Conservation (phyloP, 1,140 invertebrate species). For the Cryptotermes secundus region DNA sequence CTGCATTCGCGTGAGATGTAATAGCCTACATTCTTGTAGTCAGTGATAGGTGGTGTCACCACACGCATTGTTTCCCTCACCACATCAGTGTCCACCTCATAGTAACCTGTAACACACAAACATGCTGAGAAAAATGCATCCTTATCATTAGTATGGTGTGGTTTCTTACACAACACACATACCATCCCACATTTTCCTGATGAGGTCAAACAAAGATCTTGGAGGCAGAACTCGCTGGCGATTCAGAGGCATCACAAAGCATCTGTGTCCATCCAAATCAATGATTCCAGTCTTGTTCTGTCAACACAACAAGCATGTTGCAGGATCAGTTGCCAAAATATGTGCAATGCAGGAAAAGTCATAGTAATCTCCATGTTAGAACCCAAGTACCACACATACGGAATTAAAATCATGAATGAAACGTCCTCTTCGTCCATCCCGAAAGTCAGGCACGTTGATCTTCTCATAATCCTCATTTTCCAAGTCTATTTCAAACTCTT, state of each 20-base stretch:
- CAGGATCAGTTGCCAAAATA: too few relatives aligned
- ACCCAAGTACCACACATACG: constrained; percentile 48
- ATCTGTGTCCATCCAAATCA: constrained; percentile 71
- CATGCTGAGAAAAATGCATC: background rate
- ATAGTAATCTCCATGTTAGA: too few relatives aligned
- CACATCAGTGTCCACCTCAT: constrained; percentile 76
- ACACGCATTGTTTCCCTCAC: constrained; percentile 77
- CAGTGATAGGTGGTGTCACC: constrained; percentile 67
- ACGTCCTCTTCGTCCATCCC: constrained; percentile 70
- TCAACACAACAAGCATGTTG: constrained; percentile 35
- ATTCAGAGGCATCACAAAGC: constrained; percentile 88
- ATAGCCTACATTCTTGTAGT: constrained; percentile 63
- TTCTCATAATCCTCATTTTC: constrained; percentile 66
- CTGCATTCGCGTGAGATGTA: constrained; percentile 72
- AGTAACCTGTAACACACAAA: constrained; percentile 59
- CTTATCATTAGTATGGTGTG: too few relatives aligned
- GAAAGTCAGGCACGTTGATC: constrained; percentile 78
- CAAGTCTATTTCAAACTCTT: constrained; percentile 74
- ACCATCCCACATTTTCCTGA: constrained; percentile 74
- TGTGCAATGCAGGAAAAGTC: too few relatives aligned
- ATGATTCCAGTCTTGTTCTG: constrained; percentile 83
- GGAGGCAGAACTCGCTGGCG: constrained; percentile 68
- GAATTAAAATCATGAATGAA: constrained; percentile 89
- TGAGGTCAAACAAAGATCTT: constrained; percentile 70
- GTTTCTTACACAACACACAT: background rate